Base-by-base conservation (phyloP, 2,113 vertebrate species). In the Uropsilus gracilis region DNA sequence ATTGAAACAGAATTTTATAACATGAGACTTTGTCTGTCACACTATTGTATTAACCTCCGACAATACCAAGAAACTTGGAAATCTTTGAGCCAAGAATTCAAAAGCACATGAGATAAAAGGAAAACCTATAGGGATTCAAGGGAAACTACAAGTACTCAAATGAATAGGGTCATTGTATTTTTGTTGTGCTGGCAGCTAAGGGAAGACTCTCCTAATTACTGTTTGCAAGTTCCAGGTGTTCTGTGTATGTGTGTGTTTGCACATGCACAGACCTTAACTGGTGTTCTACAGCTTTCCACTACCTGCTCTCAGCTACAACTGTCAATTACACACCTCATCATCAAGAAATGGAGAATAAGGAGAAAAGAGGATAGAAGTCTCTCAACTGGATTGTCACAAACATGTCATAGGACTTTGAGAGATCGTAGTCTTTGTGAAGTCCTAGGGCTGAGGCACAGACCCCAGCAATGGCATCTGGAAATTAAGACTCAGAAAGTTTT, bases 11-110 rank as follows among this genome's bases (percentile, higher is more conserved):
- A 63, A 57, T 8, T 72, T 61, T 34, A 72, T 37, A 46, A 11
- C 28, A 4, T 16, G 37, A 84, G 80, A 16, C 42, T 73, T 14
- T 28, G 22, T 34, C 24, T 66, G 18, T 42, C 81, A 42, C 44
- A 6, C 20, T 39, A 34, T 50, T 50, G 10, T 69, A 5, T 42
- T 53, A 53, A n/a, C n/a, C n/a, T 11, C 17, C 75, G 64, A 76
- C 7, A 24, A 34, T 1, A 61, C 17, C 22, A 8, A 48, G 34
- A 71, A 66, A 64, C 4, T 88, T 48, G 39, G 53, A 71, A 69
- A 76, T 76, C 53, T 78, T 32, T 55, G 28, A 80, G 81, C 48
- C 16, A 69, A 26, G 71, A 71, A 87, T 59, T 91, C 53, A 57
- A 87, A 86, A 80, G n/a, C 34, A 75, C 11, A 34, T 9, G 50